A percentile compares a stretch with the other conserved stretches of the same genome.
phyloP scores from a whole-genome alignment of 64 coral and sea anemone genomes.

The Montipora efflorescens region DNA sequence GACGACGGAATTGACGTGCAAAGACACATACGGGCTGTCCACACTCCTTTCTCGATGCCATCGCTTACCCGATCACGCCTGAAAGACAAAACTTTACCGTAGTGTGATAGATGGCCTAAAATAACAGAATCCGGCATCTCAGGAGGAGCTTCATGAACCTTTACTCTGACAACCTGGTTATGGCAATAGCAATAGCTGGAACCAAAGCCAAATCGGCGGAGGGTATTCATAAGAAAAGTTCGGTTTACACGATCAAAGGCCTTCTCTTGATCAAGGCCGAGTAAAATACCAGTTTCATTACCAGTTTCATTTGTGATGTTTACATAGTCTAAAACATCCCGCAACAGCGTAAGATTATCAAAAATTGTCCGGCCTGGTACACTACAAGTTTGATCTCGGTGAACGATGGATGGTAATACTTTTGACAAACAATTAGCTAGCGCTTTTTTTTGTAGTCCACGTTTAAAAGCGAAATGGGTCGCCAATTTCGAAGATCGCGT shows the following conservation, averaged over 20 bases:
- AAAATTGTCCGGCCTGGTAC: conserved; percentile 42
- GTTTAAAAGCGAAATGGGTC: too few relatives aligned
- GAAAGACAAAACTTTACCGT: neutral
- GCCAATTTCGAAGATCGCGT: neutral
- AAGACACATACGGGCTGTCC: neutral
- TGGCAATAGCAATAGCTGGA: neutral
- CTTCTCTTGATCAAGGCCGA: neutral
- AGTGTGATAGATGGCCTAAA: neutral
- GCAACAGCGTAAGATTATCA: neutral
- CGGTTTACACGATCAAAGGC: neutral
- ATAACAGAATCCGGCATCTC: neutral
- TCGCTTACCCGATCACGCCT: neutral
- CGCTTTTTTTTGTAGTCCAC: too few relatives aligned
- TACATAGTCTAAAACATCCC: conserved; percentile 2
- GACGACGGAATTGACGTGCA: neutral
- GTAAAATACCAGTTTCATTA: neutral
- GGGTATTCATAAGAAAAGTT: neutral
- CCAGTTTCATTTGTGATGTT: neutral
- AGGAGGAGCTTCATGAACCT: too few relatives aligned
- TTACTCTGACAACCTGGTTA: too few relatives aligned
- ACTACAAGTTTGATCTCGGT: neutral
- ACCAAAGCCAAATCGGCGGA: neutral
- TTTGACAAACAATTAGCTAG: too few relatives aligned
- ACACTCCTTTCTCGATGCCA: neutral
- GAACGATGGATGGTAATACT: too few relatives aligned